Base-by-base conservation (phyloP, 2,113 vertebrate species). In the Dermatemys mawii region DNA sequence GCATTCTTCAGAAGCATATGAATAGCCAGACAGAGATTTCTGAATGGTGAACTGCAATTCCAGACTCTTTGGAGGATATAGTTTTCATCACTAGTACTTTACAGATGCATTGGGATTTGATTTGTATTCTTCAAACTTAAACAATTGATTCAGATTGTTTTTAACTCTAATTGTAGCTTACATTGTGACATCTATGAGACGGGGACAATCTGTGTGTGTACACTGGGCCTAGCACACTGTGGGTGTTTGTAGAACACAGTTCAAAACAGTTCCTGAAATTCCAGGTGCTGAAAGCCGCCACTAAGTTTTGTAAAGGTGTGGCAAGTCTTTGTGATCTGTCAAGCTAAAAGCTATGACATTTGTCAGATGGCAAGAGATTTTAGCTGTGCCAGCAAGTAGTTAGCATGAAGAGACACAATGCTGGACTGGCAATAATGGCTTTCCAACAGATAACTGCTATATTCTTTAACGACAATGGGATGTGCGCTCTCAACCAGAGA, bases 41-140 rank as follows among this genome's bases (percentile, higher is more conserved):
- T 11, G 55, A 11, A 3, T 4, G 12, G 10, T 49, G 17, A 1
- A 0, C 0, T 22, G 35, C 1, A 3, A 3, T 12, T 6, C 17
- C 1, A 44, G 63, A n/a, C 50, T 6, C 0, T 6, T 5, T 75
- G 41, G 19, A 46, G 24, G 8, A 70, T 0, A 4, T 46, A 26
- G 38, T 44, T 46, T 29, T 84, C 76, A 32, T 16, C 2, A 0
- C 29, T 13, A 24, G 10, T n/a, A 1, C 2, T 2, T 2, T 3
- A 16, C n/a, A 29, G 0, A 44, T 48, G 75, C 29, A 24, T 9
- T 50, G 35, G 9, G 3, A 3, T 41, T 79, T n/a, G 51, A 24
- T 8, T 17, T 9, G 49, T 16, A 27, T 81, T 81, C 38, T 29
- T 63, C 11, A 0, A 1, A 0, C 35, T 38, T 2, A 2, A 76